Conservation (phyloP, 2,113 vertebrate species). For the Manacus vitellinus region DNA sequence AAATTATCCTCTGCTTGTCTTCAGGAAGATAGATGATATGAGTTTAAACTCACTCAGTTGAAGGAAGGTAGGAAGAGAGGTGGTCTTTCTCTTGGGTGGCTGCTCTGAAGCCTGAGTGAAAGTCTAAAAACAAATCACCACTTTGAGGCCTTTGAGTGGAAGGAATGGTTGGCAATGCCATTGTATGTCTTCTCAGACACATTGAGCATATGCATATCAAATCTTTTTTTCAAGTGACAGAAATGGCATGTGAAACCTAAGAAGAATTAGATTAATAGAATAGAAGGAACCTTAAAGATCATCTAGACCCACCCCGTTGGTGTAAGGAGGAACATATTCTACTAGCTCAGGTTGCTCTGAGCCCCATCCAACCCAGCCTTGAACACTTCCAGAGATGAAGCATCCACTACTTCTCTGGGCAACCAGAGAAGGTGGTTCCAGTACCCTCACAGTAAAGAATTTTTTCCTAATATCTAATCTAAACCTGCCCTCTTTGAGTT, state of each 20-base stretch:
- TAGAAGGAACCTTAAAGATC: background rate
- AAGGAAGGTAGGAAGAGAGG: background rate
- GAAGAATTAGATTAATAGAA: background rate
- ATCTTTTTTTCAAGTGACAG: background rate
- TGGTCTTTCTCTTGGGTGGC: background rate
- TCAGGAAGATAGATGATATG: background rate
- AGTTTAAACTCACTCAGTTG: background rate
- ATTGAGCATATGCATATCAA: background rate
- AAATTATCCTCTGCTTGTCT: background rate
- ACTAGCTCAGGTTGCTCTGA: background rate
- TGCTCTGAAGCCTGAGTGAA: background rate
- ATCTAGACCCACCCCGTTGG: background rate
- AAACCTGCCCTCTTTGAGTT: background rate
- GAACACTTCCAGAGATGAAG: background rate
- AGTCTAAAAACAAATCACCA: background rate
- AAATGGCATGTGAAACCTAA: background rate
- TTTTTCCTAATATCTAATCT: background rate
- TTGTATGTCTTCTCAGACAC: background rate
- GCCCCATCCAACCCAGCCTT: background rate
- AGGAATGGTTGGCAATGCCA: background rate
- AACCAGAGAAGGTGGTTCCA: background rate
- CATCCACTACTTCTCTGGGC: background rate
- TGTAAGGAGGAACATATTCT: background rate
- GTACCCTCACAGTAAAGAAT: background rate
- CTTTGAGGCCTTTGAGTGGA: background rate